Evolutionary conservation across 2,888 invertebrate genomes (phyloP).

Genomic region (Anoplius nigerrimus): DNA sequence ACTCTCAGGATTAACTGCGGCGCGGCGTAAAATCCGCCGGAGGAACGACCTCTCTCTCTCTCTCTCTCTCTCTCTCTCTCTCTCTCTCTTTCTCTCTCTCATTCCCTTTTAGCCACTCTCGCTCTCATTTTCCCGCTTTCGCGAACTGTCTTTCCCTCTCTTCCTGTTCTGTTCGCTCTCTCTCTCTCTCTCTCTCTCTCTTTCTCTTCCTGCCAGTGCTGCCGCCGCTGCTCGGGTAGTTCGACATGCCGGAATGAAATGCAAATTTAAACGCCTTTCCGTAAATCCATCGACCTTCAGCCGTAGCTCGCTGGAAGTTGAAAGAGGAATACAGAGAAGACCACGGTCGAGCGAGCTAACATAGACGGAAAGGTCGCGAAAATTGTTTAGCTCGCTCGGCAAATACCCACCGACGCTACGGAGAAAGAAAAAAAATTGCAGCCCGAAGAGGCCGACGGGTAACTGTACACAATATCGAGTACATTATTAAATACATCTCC

Average conservation of each 20-base stretch:
- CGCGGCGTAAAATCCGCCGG: neutral
- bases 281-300: constrained; percentile 49
- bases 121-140: too few species aligned
- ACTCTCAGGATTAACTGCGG: neutral
- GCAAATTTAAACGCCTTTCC: constrained; percentile 59
- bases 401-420: too few species aligned
- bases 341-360: neutral
- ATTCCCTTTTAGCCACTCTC: too few species aligned
- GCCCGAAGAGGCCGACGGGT: too few species aligned
- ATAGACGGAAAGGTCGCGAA: neutral
- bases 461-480: too few species aligned
- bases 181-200: too few species aligned
- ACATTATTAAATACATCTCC: too few species aligned
- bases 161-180: constrained; percentile 20
- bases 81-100: too few species aligned
- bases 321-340: neutral
- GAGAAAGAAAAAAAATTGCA: too few species aligned
- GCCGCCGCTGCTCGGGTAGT: constrained; percentile 16
- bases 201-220: too few species aligned
- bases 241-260: constrained; percentile 50
- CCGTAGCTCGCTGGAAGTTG: constrained; percentile 14
- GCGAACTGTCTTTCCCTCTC: too few species aligned
- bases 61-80: neutral
- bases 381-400: too few species aligned
- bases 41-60: neutral